Evolutionary conservation across 2,888 invertebrate species (phyloP).

Genomic region (Trichopoda pennipes): DNA sequence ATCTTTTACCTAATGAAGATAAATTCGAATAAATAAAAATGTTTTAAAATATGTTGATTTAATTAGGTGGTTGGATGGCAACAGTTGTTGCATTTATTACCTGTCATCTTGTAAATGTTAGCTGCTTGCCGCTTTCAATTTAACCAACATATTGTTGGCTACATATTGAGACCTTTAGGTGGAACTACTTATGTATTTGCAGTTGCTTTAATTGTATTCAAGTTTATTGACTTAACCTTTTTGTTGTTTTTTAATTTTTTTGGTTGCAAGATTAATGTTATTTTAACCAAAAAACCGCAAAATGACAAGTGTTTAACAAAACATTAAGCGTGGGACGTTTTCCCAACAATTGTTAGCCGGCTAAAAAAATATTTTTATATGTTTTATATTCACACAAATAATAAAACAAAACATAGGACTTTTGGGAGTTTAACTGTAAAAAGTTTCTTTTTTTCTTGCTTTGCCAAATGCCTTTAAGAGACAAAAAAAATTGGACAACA

Average conservation of each 20-base stretch:
- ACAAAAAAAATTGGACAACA: no score
- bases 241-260: constrained; percentile 48
- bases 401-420: no score
- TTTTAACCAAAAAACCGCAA: constrained; percentile 25
- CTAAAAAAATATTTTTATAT: no score
- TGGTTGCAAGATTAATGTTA: constrained; percentile 44
- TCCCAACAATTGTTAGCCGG: no score
- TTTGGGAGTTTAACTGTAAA: no score
- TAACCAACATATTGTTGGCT: background rate
- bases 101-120: background rate
- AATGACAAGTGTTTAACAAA: constrained; percentile 38
- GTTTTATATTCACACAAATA: no score
- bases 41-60: no score
- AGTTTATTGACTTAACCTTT: constrained; percentile 47
- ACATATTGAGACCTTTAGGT: background rate
- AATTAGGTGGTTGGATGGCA: no score
- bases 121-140: background rate
- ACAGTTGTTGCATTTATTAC: background rate
- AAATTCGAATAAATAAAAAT: no score
- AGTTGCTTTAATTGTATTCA: constrained; percentile 25
- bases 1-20: no score
- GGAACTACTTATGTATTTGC: background rate
- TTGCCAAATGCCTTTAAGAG: no score
- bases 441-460: no score
- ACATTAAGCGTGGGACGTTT: constrained; percentile 35